Percentiles rank a stretch among this genome's conserved stretches.
Conservation (phyloP, 2,113 vertebrate genomes). For the Chelonoidis abingdonii region DNA sequence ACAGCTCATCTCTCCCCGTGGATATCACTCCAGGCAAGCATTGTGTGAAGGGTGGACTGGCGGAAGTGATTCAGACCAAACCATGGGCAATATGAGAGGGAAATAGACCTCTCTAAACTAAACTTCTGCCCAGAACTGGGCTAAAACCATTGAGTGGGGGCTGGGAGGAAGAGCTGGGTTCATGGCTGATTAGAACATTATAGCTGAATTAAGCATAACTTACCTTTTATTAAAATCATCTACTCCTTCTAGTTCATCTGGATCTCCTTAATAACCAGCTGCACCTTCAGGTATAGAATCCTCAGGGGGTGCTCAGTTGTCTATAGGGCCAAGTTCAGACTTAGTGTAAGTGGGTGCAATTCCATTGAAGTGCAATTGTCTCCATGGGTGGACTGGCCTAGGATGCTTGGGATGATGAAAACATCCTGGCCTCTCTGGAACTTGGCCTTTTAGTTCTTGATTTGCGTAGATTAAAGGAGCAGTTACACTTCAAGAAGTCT, state of each 20-base stretch:
- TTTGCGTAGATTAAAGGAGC: neutral
- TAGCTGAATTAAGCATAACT: neutral
- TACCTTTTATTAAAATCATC: neutral
- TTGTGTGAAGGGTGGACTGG: rapidly evolving
- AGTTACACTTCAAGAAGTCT: neutral
- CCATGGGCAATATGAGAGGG: neutral
- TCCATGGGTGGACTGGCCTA: neutral
- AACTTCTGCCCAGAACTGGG: neutral
- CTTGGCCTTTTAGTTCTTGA: neutral
- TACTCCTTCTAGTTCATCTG: neutral
- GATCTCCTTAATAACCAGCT: neutral
- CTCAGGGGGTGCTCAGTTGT: neutral
- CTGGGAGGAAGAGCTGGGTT: neutral
- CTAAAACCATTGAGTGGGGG: neutral
- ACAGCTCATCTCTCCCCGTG: neutral
- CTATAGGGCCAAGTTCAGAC: neutral
- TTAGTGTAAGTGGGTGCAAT: neutral
- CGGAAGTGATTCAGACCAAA: neutral
- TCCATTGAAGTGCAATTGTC: neutral
- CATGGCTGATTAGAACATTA: neutral
- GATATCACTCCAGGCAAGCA: neutral
- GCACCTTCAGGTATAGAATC: neutral
- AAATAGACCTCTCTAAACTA: rapidly evolving
- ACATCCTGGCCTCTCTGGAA: slow-evolving; percentile 16
- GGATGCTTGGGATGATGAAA: neutral